These are phyloP conservation scores for Papilio polyxenes DNA, from an alignment of 1,140 invertebrate species.

Conservation along the genomic window DNA sequence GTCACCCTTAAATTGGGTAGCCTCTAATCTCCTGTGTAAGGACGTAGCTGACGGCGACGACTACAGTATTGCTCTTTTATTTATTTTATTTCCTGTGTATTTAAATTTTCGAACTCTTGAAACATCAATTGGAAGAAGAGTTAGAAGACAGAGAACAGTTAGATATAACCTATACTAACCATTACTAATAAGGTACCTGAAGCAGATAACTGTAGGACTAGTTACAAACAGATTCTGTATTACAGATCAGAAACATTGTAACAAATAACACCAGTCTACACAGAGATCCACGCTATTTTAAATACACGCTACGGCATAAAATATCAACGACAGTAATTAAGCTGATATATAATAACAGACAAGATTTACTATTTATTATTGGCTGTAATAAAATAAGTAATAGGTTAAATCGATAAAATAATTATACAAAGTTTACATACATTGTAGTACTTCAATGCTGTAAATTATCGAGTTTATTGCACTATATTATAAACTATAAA, in stretches of 20 bases:
- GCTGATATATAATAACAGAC: slow-evolving; percentile 23
- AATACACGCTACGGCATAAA: background rate
- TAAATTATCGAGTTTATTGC: background rate
- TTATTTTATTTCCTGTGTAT: background rate
- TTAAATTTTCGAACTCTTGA: background rate
- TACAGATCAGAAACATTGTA: slow-evolving; percentile 31
- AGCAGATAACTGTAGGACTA: slow-evolving; percentile 33
- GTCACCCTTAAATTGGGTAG: too few species aligned
- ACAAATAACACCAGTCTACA: slow-evolving; percentile 14
- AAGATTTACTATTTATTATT: slow-evolving; percentile 17
- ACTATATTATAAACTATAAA: background rate
- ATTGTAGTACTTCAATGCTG: background rate
- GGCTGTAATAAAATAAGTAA: background rate
- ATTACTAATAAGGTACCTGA: slow-evolving; percentile 10
- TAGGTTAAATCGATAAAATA: slow-evolving; percentile 28
- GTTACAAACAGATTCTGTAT: slow-evolving; percentile 11
- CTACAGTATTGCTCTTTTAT: background rate
- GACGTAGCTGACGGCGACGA: too few species aligned
- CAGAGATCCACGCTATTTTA: slow-evolving; percentile 14
- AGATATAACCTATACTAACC: background rate
- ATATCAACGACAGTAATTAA: slow-evolving; percentile 18
- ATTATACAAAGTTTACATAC: background rate
- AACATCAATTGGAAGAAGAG: background rate
- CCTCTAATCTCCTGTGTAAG: too few species aligned
- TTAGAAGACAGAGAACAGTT: background rate